Evolutionary conservation across 2,113 vertebrate species (phyloP).

Genomic region (Cervus canadensis): DNA sequence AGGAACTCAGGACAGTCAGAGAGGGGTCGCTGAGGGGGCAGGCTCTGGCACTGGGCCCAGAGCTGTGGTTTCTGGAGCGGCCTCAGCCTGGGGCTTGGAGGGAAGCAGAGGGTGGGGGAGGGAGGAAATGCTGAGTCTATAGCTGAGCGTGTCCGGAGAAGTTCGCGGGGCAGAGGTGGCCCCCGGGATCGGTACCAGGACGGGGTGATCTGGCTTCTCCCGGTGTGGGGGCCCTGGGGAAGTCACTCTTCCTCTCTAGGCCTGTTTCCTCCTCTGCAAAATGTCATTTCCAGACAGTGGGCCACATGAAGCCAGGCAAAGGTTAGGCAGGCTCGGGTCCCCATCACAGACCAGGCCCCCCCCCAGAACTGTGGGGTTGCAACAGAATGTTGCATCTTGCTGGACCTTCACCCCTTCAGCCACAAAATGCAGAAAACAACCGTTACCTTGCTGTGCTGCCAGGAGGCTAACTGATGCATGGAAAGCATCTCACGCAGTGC

Average conservation of each 20-base stretch:
- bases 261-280: background rate
- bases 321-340: background rate
- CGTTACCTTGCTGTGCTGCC: background rate
- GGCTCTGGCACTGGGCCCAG: conserved; percentile 31
- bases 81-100: background rate
- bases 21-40: background rate
- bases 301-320: rapidly evolving
- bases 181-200: background rate
- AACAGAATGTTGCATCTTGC: rapidly evolving
- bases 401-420: background rate
- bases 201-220: background rate
- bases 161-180: background rate
- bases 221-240: background rate
- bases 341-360: no score
- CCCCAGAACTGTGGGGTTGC: rapidly evolving
- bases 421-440: background rate
- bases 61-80: conserved; percentile 12
- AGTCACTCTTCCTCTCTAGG: background rate
- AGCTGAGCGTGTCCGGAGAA: background rate
- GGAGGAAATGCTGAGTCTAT: background rate
- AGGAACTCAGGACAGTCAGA: background rate
- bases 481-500: background rate
- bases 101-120: background rate
- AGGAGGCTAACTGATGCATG: rapidly evolving
- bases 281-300: background rate